Evolutionary conservation across 2,888 invertebrate genomes (phyloP).

Genomic region (Drosophila anomelani): DNA sequence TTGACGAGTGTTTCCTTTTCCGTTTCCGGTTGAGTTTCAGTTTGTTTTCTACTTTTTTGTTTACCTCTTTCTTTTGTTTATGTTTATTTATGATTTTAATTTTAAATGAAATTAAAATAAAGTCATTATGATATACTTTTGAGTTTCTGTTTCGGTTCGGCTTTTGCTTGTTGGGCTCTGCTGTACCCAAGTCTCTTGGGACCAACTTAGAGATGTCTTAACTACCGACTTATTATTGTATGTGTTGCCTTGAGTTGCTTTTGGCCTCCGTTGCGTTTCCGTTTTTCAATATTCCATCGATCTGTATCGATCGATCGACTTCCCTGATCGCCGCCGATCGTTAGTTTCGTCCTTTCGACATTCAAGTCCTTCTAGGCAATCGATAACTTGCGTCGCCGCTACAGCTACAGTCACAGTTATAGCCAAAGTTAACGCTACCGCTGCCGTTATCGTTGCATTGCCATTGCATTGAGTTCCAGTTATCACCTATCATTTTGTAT

Average conservation of each 20-base stretch:
- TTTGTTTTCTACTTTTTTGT: constrained; percentile 2
- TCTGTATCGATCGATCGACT: constrained; percentile 1
- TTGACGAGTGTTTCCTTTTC: constrained; percentile 30
- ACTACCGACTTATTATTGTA: constrained; percentile 11
- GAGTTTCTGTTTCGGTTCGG: constrained; percentile 14
- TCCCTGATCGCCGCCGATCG: constrained; percentile 1
- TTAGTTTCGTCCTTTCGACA: constrained; percentile 3
- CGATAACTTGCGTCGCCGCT: constrained; percentile 32
- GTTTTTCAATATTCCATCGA: constrained; percentile 20
- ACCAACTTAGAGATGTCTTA: constrained; percentile 18
- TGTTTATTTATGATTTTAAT: constrained; percentile 3
- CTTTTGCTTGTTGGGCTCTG: constrained; percentile 37
- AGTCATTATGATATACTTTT: not conserved
- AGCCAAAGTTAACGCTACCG: constrained; percentile 26
- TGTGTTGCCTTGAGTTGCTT: constrained; percentile 41
- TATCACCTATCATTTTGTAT: constrained; percentile 40
- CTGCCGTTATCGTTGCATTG: constrained; percentile 44
- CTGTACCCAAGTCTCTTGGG: constrained; percentile 31
- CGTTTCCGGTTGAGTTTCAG: constrained; percentile 27
- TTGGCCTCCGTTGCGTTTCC: constrained; percentile 43
- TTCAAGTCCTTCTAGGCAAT: constrained; percentile 3
- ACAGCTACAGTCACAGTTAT: constrained; percentile 44
- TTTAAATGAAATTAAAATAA: not conserved
- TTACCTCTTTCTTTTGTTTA: not conserved
- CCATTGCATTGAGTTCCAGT: constrained; percentile 48